Percentiles rank a stretch among this genome's conserved stretches.
Conservation (phyloP, 2,113 vertebrate species). For the zebrafish (Danio rerio) region GRCz12tu NC_133181.1:56025001-56025500, state of each 20-base stretch:
- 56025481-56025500: constrained; percentile 11
- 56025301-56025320: constrained; percentile 71
- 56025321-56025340: constrained; percentile 59
- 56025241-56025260: constrained; percentile 68
- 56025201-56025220: constrained; percentile 71
- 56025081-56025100: constrained; percentile 33
- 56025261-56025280: constrained; percentile 67
- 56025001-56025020: constrained; percentile 78
- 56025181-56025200: accelerated
- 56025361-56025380: accelerated
- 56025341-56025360: neutral
- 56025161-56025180: constrained; percentile 67
- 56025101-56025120: constrained; percentile 50
- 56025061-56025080: constrained; percentile 65
- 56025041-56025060: constrained; percentile 73
- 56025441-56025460: constrained; percentile 77
- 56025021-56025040: constrained; percentile 77
- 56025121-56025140: constrained; percentile 69
- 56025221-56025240: constrained; percentile 46
- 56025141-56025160: constrained; percentile 64
- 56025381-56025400: constrained; percentile 15
- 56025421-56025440: constrained; percentile 71
- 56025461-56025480: constrained; percentile 70
- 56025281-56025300: constrained; percentile 73
- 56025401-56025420: constrained; percentile 68